Percentiles rank a stretch among this genome's conserved stretches.
Conservation (phyloP, 2,888 invertebrate genomes). For the Conops quadrifasciatus region DNA sequence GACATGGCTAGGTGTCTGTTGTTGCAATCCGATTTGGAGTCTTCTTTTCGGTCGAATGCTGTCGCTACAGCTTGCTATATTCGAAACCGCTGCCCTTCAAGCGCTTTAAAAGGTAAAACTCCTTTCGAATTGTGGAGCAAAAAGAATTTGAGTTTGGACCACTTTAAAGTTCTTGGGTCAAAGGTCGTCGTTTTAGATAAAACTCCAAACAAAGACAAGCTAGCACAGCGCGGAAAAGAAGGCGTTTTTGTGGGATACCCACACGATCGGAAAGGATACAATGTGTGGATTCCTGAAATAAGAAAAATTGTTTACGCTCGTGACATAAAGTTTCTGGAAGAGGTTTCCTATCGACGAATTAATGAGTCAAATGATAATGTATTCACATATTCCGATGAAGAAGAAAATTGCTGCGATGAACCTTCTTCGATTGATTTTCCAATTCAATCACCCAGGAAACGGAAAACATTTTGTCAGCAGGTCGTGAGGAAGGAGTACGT, state of each 20-base stretch:
- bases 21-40: background rate
- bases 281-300: conserved; percentile 31
- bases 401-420: background rate
- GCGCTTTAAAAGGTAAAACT: background rate
- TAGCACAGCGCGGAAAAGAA: conserved; percentile 33
- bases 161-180: conserved; percentile 59
- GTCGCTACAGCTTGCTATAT: conserved; percentile 8
- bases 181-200: conserved; percentile 48
- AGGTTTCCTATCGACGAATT: background rate
- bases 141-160: conserved; percentile 48
- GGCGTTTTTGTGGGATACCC: conserved; percentile 39
- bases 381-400: conserved; percentile 5
- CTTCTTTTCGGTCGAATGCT: background rate
- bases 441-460: background rate
- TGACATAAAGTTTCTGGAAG: conserved; percentile 33
- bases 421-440: conserved; percentile 2
- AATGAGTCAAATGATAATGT: background rate
- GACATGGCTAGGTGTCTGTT: conserved; percentile 8
- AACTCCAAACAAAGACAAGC: conserved; percentile 32
- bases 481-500: background rate
- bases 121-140: background rate
- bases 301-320: conserved; percentile 29
- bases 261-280: conserved; percentile 35
- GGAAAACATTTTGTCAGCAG: background rate
- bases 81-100: conserved; percentile 5